Percentiles rank a stretch among this genome's conserved stretches.
Evolutionary conservation across 2,113 vertebrate species (phyloP).

Genomic region (Vidua chalybeata): DNA sequence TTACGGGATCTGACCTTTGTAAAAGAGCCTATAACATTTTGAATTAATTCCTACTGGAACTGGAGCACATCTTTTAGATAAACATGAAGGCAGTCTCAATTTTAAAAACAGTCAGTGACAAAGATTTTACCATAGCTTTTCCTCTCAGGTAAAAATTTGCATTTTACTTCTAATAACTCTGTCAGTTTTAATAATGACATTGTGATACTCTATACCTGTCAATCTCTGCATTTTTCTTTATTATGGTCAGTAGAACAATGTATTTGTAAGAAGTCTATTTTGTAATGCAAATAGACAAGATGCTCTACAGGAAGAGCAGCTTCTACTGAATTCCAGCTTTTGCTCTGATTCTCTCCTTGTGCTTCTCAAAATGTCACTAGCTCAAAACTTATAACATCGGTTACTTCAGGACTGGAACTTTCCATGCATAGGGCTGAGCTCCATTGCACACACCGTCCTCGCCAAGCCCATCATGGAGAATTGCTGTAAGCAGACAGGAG

Average conservation of each 20-base stretch:
- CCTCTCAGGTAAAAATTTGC: background rate
- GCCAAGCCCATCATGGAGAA: rapidly evolving
- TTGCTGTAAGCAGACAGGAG: background rate
- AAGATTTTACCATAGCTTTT: background rate
- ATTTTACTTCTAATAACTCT: background rate
- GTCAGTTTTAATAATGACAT: background rate
- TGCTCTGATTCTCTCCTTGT: background rate
- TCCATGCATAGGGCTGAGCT: background rate
- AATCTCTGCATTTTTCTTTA: background rate
- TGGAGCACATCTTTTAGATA: background rate
- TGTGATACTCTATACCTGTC: background rate
- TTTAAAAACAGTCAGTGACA: background rate
- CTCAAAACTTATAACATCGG: background rate
- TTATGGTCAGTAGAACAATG: background rate
- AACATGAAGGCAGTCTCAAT: background rate
- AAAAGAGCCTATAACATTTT: background rate
- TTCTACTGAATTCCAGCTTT: background rate
- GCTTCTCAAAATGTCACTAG: background rate
- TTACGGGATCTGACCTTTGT: background rate
- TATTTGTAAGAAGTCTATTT: background rate
- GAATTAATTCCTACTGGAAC: background rate
- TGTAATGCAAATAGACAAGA: background rate
- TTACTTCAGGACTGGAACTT: background rate
- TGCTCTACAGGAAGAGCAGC: background rate
- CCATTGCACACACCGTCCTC: background rate